Base-by-base conservation (phyloP, 2,888 invertebrate genomes). In the Athalia circularis region DNA sequence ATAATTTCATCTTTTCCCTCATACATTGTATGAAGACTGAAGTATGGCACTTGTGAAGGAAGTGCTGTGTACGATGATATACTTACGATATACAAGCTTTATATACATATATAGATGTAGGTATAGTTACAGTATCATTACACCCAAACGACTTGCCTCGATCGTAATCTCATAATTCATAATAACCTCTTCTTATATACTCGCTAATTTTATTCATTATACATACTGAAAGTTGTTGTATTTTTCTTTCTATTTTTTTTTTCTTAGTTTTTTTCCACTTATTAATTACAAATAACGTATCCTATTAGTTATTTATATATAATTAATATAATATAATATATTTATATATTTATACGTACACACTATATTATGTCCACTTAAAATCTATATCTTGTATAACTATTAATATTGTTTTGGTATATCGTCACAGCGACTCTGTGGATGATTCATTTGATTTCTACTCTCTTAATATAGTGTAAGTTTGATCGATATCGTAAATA, bases 351-450 rank as follows among this genome's bases (percentile, higher is more conserved):
- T 68, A 52, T 68, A 8, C 52, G 47, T 57, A 45, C 80, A 68
- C 80, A 80, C 82, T 80, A 79, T 82, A 78, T 81, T 72, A 72
- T 72, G 72, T 77, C 81, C 78, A 79, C 85, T 84, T 85, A 85
- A 47, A 80, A 64, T 78, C 83, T 85, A 84, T 79, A 29, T 29
- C 81, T 82, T 82, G 78, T 82, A 83, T 84, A 88, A 85, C 86
- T 87, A 80, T 85, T 84, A 88, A 85, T 87, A 87, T 88, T 85
- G 87, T 88, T 90, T 90, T 90, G 89, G 90, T 90, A 89, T 89
- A 88, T 87, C 86, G 88, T 90, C 90, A 89, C 90, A 90, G 89
- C 89, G 86, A 86, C 85, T 88, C 88, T 87, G 87, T 88, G 85
- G 85, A 84, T 87, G 82, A 87, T 86, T 87, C 85, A 82, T 86